These are phyloP conservation scores for Eupithecia pulchellata DNA, from an alignment of 2,888 invertebrate species.

Conservation along the genomic window DNA sequence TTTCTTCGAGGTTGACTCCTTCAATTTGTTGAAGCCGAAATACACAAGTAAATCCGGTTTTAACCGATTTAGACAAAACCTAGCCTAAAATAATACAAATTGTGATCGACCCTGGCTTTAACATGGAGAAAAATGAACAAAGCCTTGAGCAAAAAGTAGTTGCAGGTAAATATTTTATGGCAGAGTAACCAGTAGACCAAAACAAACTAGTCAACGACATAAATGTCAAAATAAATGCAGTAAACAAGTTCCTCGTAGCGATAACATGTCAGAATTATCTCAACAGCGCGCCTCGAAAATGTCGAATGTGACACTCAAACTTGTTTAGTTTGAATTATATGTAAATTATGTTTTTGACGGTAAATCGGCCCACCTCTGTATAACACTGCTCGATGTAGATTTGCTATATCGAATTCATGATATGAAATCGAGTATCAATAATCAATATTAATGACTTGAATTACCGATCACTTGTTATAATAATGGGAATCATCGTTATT, in stretches of 20 bases:
- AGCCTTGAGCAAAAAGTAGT: background rate
- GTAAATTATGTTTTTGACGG: conserved; percentile 27
- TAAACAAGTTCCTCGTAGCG: conserved; percentile 28
- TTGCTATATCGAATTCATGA: conserved; percentile 4
- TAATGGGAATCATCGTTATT: no score
- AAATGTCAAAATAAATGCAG: conserved; percentile 35
- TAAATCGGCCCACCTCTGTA: conserved; percentile 23
- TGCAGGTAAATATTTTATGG: background rate
- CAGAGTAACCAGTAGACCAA: conserved; percentile 7
- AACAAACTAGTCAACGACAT: conserved; percentile 19
- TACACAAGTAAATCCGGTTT: background rate
- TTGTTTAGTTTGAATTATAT: conserved; percentile 28
- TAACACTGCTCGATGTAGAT: background rate
- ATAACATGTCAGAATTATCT: conserved; percentile 42
- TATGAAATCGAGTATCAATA: background rate
- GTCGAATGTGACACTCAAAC: conserved; percentile 37
- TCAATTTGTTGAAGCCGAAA: background rate
- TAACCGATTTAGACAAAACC: background rate
- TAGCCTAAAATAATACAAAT: background rate
- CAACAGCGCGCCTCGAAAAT: conserved; percentile 33
- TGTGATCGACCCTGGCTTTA: background rate
- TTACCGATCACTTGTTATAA: background rate
- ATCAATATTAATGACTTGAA: conserved; percentile 1
- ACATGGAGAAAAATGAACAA: background rate
- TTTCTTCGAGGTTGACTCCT: background rate